These are phyloP conservation scores for Brachyistius frenatus DNA, from an alignment of 2,113 vertebrate genomes.

Conservation along the genomic window DNA sequence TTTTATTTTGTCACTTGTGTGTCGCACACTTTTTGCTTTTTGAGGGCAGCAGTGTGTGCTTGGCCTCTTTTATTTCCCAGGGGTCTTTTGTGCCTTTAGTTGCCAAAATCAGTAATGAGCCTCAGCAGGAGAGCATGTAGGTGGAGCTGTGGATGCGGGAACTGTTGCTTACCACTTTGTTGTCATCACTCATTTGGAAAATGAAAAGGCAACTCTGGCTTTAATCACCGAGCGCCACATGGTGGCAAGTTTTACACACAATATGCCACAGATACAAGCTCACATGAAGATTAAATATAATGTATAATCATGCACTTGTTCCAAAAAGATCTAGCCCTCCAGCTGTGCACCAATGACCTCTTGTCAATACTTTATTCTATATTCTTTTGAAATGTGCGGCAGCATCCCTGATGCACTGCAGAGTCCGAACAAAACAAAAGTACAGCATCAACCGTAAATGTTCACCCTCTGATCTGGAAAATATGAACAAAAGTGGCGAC, in stretches of 20 bases:
- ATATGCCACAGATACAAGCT: no score
- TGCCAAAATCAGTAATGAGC: constrained; percentile 37
- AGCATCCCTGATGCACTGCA: neutral
- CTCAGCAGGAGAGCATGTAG: constrained; percentile 26
- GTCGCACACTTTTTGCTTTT: no score
- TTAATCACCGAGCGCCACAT: neutral
- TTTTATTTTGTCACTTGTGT: constrained; percentile 24
- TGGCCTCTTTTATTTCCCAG: constrained; percentile 27
- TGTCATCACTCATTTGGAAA: constrained; percentile 16
- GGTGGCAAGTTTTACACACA: no score
- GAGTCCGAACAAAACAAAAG: neutral
- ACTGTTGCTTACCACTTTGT: neutral
- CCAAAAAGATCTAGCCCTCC: neutral
- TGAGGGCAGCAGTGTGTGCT: neutral
- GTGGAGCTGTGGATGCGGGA: neutral
- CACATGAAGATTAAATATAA: no score
- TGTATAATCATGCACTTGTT: no score
- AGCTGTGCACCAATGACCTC: neutral
- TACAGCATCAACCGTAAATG: neutral
- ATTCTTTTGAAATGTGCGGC: neutral
- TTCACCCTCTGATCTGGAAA: no score
- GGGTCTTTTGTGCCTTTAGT: constrained; percentile 4
- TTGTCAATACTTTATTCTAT: no score
- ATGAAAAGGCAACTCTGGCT: neutral
- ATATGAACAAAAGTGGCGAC: no score